These are phyloP conservation scores for Diploptera punctata DNA, from an alignment of 2,888 invertebrate species.

Conservation along the genomic window DNA sequence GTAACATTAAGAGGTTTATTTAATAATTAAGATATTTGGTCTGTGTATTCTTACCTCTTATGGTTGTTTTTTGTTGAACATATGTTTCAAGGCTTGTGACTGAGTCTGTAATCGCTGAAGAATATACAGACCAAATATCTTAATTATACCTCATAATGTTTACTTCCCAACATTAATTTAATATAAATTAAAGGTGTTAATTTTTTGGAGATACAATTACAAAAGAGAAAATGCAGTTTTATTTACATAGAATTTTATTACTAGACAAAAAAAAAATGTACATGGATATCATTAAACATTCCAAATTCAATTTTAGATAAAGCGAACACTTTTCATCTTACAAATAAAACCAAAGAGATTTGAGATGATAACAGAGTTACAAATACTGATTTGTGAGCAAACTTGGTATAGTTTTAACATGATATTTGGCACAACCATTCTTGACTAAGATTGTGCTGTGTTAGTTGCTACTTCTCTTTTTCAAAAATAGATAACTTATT, in stretches of 20 bases:
- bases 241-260: conserved; percentile 13
- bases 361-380: neutral
- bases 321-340: neutral
- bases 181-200: too few species aligned
- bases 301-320: neutral
- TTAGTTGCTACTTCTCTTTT: neutral
- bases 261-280: conserved; percentile 2
- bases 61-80: too few species aligned
- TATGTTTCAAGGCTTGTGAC: too few species aligned
- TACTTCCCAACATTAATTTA: too few species aligned
- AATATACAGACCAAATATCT: too few species aligned
- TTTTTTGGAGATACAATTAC: too few species aligned
- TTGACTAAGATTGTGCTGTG: neutral
- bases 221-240: too few species aligned
- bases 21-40: too few species aligned
- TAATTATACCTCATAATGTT: too few species aligned
- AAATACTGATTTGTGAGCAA: conserved; percentile 27
- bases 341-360: neutral
- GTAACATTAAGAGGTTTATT: too few species aligned
- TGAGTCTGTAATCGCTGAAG: too few species aligned
- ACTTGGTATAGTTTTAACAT: neutral
- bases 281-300: conserved; percentile 17
- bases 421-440: conserved; percentile 20
- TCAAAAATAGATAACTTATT: conserved; percentile 11
- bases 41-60: too few species aligned